Evolutionary conservation across 2,888 invertebrate species (phyloP).

Genomic region (Amiota minor): DNA sequence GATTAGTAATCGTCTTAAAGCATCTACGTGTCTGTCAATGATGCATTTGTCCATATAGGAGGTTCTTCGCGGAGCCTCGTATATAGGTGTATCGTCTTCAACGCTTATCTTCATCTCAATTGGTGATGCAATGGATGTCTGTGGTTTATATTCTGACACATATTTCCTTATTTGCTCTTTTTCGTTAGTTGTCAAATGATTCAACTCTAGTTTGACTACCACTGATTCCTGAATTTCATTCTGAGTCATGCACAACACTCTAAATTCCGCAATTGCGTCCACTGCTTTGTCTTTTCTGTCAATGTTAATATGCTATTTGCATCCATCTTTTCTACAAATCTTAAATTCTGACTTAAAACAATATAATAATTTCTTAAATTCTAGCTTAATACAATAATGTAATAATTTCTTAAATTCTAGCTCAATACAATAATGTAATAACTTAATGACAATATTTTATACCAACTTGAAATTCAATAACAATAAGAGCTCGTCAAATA

Average conservation of each 20-base stretch:
- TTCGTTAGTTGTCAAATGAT: not conserved
- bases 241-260: too few species aligned
- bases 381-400: too few species aligned
- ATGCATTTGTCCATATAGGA: constrained; percentile 1
- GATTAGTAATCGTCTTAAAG: constrained; percentile 8
- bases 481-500: too few species aligned
- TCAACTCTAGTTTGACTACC: not conserved
- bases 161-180: not conserved
- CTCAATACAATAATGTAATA: too few species aligned
- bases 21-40: constrained; percentile 14
- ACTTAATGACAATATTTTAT: too few species aligned
- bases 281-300: not conserved
- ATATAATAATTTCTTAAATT: too few species aligned
- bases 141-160: not conserved
- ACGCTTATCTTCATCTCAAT: constrained; percentile 1
- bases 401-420: too few species aligned
- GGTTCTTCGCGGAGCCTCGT: not conserved
- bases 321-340: too few species aligned
- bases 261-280: not conserved
- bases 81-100: not conserved
- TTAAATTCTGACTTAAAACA: too few species aligned
- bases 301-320: too few species aligned
- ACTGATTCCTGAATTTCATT: not conserved
- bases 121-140: not conserved
- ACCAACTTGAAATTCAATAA: too few species aligned